Percentiles rank a stretch among this genome's conserved stretches.
Conservation (phyloP, 1,140 invertebrate genomes). For the Neodiprion fabricii region DNA sequence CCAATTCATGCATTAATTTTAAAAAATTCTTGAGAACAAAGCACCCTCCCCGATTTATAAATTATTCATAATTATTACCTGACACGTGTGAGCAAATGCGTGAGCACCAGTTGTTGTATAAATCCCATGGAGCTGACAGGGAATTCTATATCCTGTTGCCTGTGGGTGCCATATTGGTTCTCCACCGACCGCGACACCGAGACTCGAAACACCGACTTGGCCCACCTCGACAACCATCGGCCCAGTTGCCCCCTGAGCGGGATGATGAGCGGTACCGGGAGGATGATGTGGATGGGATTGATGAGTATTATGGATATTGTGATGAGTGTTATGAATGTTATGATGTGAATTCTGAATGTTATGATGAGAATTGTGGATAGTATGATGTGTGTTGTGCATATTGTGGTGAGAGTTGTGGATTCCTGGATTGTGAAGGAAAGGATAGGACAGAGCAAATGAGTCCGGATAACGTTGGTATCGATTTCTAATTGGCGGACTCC, state of each 20-base stretch:
- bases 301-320: slow-evolving; percentile 27
- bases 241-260: slow-evolving; percentile 50
- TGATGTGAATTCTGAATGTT: slow-evolving; percentile 44
- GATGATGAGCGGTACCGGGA: slow-evolving; percentile 50
- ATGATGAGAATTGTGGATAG: slow-evolving; percentile 40
- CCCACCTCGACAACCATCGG: slow-evolving; percentile 55
- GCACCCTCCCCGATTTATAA: too few relatives aligned
- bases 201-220: slow-evolving; percentile 52
- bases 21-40: too few relatives aligned
- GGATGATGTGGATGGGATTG: slow-evolving; percentile 34
- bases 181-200: slow-evolving; percentile 51
- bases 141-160: slow-evolving; percentile 52
- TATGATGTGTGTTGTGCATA: slow-evolving; percentile 44
- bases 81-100: slow-evolving; percentile 55
- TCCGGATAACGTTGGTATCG: slow-evolving; percentile 52
- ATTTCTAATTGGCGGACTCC: slow-evolving; percentile 48
- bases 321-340: slow-evolving; percentile 43
- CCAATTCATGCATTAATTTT: too few relatives aligned
- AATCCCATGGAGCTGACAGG: slow-evolving; percentile 53
- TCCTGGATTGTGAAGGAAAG: slow-evolving; percentile 39
- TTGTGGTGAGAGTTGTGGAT: slow-evolving; percentile 47
- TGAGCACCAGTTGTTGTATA: slow-evolving; percentile 52
- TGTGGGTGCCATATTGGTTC: slow-evolving; percentile 55
- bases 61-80: slow-evolving; percentile 34
- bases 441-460: slow-evolving; percentile 45